Evolutionary conservation across 2,888 invertebrate genomes (phyloP).

Genomic region (Crepidodera aurea): DNA sequence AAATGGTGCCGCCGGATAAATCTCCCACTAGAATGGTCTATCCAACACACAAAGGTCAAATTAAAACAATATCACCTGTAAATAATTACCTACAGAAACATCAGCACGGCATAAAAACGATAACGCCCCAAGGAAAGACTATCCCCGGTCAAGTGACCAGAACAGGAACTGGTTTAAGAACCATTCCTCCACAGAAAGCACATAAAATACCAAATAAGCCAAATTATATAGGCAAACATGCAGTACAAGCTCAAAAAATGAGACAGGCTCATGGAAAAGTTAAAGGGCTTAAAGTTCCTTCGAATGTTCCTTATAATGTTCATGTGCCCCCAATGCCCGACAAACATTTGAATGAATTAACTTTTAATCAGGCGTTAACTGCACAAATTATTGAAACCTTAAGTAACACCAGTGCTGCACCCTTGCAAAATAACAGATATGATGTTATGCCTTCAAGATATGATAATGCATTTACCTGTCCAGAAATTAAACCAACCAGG

Average conservation of each 20-base stretch:
- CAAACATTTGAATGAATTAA: conserved; percentile 60
- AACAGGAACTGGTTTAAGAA: conserved; percentile 56
- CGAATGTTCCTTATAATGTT: conserved; percentile 31
- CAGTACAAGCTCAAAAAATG: conserved; percentile 59
- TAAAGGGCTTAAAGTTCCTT: conserved; percentile 32
- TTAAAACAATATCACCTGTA: conserved; percentile 55
- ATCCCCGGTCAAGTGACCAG: conserved; percentile 53
- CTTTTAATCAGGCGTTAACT: conserved; percentile 69
- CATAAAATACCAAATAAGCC: conserved; percentile 57
- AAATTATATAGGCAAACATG: conserved; percentile 62
- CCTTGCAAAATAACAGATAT: conserved; percentile 63
- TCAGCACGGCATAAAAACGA: conserved; percentile 54
- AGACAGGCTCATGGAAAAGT: conserved; percentile 40
- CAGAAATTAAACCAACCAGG: conserved; percentile 31
- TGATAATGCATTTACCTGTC: conserved; percentile 50
- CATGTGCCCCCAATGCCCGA: conserved; percentile 40
- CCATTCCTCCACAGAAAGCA: conserved; percentile 59
- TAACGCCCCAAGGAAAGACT: conserved; percentile 54
- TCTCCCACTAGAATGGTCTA: conserved; percentile 49
- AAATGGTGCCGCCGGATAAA: conserved; percentile 46
- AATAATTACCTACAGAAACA: conserved; percentile 51
- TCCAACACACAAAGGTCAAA: conserved; percentile 57
- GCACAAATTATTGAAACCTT: conserved; percentile 70
- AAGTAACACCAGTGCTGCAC: conserved; percentile 59
- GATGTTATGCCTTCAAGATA: conserved; percentile 62